Evolutionary conservation across 2,888 invertebrate species (phyloP), one percentile per base, ranked within the genome.

Genomic region (Ecliptopera silaceata): DNA sequence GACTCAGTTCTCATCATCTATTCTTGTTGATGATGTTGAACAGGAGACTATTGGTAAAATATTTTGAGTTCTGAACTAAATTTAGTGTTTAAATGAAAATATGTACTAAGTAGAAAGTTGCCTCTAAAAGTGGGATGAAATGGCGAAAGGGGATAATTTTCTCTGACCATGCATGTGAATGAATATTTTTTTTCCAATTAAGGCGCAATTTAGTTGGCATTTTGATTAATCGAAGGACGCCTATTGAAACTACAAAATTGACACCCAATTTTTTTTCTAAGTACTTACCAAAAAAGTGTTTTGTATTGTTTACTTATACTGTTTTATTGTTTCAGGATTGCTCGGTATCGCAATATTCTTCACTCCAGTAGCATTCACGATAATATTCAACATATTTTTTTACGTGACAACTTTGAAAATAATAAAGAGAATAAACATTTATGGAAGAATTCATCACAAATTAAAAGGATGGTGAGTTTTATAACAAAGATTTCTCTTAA

Each of bases 361-460:
- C 79, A 95, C 95, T 5, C 96, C 96, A 11, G 93, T 97, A 13
- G 96, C 95, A 0, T 96, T 96, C 71, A 96, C 95, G 3, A 93
- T 97, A 64, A 80, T 96, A 56, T 93, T 96, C 63, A 94, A 97
- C 77, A 87, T 96, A 57, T 96, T 95, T 79, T 96, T 97, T 75
- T 95, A 96, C 73, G 92, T 95, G 8, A 95, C 96, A 13, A 97
- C 97, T 17, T 88, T 95, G 22, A 95, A 95, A 80, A 93, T 95
- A 20, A 95, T 97, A 54, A 96, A 95, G 74, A 92, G 95, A 64
- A 95, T 96, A 89, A 95, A 95, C 73, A 95, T 96, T 3, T 97
- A 97, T 78, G 97, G 97, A 42, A 92, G 96, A 66, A 97, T 97
- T 71, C 97, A 97, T 73, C 96, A 97, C 72, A 97, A 97, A 85